A percentile compares a stretch with the other conserved stretches of the same genome.
phyloP scores from a whole-genome alignment of 2,888 invertebrate genomes.

The Machimus rusticus region DNA sequence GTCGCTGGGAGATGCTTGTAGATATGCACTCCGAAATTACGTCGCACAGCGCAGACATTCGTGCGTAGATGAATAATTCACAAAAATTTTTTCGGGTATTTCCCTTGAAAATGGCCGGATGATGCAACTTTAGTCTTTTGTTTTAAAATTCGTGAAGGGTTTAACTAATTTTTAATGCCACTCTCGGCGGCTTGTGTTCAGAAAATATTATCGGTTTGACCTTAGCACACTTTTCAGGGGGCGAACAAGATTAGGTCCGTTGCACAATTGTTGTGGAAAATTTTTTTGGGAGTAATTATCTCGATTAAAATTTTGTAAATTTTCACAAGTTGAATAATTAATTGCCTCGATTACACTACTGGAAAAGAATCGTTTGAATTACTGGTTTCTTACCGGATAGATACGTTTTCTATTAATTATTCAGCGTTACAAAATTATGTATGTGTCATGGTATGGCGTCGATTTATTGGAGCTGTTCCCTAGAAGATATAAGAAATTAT shows the following conservation, averaged over 20 bases:
- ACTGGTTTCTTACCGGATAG: background rate
- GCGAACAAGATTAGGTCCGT: background rate
- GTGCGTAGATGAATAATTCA: slow-evolving; percentile 21
- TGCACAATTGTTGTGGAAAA: background rate
- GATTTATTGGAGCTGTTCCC: background rate
- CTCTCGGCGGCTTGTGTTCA: background rate
- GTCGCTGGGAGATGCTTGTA: background rate
- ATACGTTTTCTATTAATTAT: background rate
- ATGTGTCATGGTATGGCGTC: background rate
- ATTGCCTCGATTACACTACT: background rate
- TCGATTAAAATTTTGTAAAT: background rate
- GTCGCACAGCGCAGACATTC: background rate
- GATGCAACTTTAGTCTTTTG: slow-evolving; percentile 7
- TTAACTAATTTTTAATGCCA: slow-evolving; percentile 7
- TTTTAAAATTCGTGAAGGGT: slow-evolving; percentile 31
- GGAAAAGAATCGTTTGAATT: background rate
- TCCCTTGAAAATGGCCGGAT: background rate
- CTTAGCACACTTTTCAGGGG: slow-evolving; percentile 26
- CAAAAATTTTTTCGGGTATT: slow-evolving; percentile 3
- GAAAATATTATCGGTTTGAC: background rate
- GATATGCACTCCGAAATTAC: background rate
- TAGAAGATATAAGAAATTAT: no score
- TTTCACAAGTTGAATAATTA: background rate
- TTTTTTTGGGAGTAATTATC: background rate
- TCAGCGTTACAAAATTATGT: background rate